Evolutionary conservation across 92 coral and sea anemone genomes (phyloP).

Genomic region (Epizoanthus rinbou): DNA sequence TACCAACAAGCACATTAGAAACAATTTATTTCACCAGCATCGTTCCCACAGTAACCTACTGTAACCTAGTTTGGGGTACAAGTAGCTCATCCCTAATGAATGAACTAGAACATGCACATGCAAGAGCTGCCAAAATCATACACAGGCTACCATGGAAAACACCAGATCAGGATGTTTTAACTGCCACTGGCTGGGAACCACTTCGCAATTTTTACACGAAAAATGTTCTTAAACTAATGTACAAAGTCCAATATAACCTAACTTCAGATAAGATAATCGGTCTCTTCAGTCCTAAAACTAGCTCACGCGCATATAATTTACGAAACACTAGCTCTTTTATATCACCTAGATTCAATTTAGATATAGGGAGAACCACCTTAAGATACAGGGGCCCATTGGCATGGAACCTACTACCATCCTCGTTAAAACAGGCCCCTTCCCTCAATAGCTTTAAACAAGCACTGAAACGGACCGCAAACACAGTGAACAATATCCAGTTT

Average conservation of each 20-base stretch:
- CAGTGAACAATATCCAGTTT: too few relatives aligned
- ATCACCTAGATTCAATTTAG: slow-evolving; percentile 30
- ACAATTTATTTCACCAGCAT: slow-evolving; percentile 34
- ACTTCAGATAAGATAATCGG: slow-evolving; percentile 31
- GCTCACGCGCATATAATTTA: slow-evolving; percentile 11
- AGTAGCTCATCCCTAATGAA: slow-evolving; percentile 35
- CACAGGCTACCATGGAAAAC: slow-evolving; percentile 38
- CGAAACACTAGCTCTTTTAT: slow-evolving; percentile 34
- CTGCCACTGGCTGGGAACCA: slow-evolving; percentile 30
- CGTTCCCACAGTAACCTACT: slow-evolving; percentile 34
- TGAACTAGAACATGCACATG: slow-evolving; percentile 29
- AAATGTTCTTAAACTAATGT: slow-evolving; percentile 27
- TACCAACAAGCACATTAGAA: slow-evolving; percentile 41
- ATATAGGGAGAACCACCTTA: slow-evolving; percentile 36
- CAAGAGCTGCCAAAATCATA: slow-evolving; percentile 36
- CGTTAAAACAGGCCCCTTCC: slow-evolving; percentile 22
- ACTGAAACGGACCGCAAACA: background rate
- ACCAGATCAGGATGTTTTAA: slow-evolving; percentile 18
- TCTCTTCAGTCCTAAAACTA: slow-evolving; percentile 36
- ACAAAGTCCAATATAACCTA: slow-evolving; percentile 22
- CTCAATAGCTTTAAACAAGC: background rate
- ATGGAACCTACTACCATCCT: slow-evolving; percentile 8
- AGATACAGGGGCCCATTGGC: slow-evolving; percentile 27
- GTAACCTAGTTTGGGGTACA: slow-evolving; percentile 47
- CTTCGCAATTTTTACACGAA: slow-evolving; percentile 35